Percentiles rank a stretch among this genome's conserved stretches.
These are phyloP conservation scores for Eupithecia subumbrata DNA, from an alignment of 2,888 invertebrate species.

Conservation along the genomic window DNA sequence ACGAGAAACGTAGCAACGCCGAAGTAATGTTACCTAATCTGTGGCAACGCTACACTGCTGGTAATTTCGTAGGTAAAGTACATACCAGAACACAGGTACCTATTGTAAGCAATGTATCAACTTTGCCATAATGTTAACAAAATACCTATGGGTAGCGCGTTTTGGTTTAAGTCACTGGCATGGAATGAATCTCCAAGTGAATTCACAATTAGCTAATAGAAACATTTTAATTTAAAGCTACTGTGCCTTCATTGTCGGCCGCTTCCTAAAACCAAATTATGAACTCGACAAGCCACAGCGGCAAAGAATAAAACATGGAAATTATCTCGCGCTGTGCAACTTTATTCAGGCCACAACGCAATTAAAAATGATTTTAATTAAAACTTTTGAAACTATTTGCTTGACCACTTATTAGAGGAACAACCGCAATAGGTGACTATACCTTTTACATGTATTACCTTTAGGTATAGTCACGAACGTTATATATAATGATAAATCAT, in stretches of 20 bases:
- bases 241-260: slow-evolving; percentile 9
- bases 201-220: background rate
- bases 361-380: background rate
- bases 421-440: background rate
- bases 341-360: slow-evolving; percentile 19
- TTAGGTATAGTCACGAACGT: no score
- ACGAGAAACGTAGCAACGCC: background rate
- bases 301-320: slow-evolving; percentile 54
- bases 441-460: background rate
- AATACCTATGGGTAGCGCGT: background rate
- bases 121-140: background rate
- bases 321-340: slow-evolving; percentile 35
- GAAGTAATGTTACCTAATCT: no score
- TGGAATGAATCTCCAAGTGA: background rate
- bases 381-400: background rate
- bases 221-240: slow-evolving; percentile 36
- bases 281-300: slow-evolving; percentile 48
- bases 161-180: background rate
- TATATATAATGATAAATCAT: no score
- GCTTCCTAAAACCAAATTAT: slow-evolving; percentile 39
- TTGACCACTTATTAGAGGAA: background rate
- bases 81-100: background rate
- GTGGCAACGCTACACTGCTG: no score
- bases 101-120: background rate
- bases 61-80: background rate